phyloP scores from a whole-genome alignment of 2,797 vertebrate genomes.

The Peromyscus attwateri region DNA sequence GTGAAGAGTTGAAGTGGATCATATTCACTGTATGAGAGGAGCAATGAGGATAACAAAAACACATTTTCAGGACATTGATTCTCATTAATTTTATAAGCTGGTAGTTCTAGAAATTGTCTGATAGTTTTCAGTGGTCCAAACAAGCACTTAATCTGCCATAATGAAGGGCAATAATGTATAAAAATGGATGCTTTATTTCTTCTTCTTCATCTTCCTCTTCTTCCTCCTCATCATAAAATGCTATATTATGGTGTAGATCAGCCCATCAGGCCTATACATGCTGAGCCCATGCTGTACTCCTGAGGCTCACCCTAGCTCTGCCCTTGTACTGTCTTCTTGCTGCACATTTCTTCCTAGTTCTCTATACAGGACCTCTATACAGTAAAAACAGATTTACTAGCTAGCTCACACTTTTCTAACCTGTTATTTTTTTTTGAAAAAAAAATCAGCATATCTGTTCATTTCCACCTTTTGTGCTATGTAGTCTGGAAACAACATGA shows the following conservation, averaged over 20 bases:
- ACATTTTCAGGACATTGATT: constrained; percentile 33
- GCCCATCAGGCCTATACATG: no score
- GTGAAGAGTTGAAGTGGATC: constrained; percentile 73
- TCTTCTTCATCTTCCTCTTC: background rate
- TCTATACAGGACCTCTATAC: background rate
- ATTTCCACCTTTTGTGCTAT: background rate
- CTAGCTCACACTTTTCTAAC: background rate
- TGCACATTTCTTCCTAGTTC: background rate
- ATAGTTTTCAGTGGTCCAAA: constrained; percentile 5
- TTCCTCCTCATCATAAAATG: background rate
- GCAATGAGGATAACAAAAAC: background rate
- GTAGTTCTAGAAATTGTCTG: background rate
- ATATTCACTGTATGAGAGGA: constrained; percentile 56
- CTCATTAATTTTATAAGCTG: constrained; percentile 59
- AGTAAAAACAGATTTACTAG: rapidly evolving
- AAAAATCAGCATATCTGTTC: background rate
- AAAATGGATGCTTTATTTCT: background rate
- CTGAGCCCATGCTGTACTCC: background rate
- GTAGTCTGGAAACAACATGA: background rate
- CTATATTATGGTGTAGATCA: no score
- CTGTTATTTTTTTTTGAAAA: background rate
- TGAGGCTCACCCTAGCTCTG: rapidly evolving
- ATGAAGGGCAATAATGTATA: background rate
- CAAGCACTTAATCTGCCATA: constrained; percentile 48
- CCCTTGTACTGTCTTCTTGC: background rate